Base-by-base conservation (phyloP, 1,140 invertebrate genomes). In the Philopotamus ludificatus region DNA sequence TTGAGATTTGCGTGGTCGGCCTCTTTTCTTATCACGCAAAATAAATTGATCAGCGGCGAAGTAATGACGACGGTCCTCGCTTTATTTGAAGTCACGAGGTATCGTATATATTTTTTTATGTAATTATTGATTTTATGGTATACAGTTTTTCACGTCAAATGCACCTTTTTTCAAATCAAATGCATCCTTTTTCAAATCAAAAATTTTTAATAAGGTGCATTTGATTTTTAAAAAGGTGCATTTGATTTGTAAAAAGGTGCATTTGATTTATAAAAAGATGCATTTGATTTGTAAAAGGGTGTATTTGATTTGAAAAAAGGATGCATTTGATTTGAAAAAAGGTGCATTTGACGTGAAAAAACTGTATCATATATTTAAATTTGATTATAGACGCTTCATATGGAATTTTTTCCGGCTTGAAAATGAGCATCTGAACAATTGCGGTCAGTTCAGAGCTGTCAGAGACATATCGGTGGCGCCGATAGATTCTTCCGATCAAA, bases 401-500 rank as follows among this genome's bases (percentile, higher is more conserved):
- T 99, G 98, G 98, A 99, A 99, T 79, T 99, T 97, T 77, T 99
- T 99, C 82, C 96, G 98, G 0, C 77, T 99, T 67, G 98, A 99
- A 81, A 99, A 99, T 81, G 98, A 99, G 74, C 98, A 99, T 85
- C 82, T 99, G 3, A 99, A 99, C 80, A 99, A 99, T 81, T 99
- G 97, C 82, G 97, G 97, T 79, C 95, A 99, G 82, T 99, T 99
- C 82, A 84, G 97, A 74, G 97, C 97, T 2, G 97, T 99, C 0
- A 80, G 98, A 18, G 97, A 99, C 77, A 99, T 99, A 65, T 98
- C 94, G 0, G 95, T 99, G 20, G 95, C 95, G 8, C 97, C 97
- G 0, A 87, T 99, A 18, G 94, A 97, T 78, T 91, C 92, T 55
- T 94, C 91, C 2, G 93, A 97, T 82, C 93, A 96, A 77, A 88